These are phyloP conservation scores for Bombycilla garrulus DNA, from an alignment of 2,113 vertebrate species.

Conservation along the genomic window DNA sequence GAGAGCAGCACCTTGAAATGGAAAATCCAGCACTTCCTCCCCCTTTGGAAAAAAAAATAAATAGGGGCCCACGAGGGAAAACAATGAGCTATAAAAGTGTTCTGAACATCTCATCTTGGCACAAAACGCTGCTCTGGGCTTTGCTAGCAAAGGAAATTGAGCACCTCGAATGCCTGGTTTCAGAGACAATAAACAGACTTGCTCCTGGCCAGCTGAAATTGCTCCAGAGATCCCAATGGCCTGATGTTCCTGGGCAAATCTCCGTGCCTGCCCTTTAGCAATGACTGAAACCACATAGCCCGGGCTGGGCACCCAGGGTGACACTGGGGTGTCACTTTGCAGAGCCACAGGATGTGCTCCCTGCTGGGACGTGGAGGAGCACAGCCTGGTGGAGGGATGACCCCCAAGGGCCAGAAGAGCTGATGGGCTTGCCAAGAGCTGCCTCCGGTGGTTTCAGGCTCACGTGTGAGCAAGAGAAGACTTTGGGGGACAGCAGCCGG, in stretches of 20 bases:
- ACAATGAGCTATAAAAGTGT: not conserved
- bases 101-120: constrained; percentile 6
- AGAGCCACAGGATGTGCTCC: not conserved
- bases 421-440: not conserved
- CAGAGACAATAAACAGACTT: constrained; percentile 8
- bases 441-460: not conserved
- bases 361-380: not conserved
- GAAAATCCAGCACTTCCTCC: not conserved
- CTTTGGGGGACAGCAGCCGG: not conserved
- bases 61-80: not conserved
- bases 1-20: not conserved
- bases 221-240: not conserved
- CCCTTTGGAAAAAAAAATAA: not conserved
- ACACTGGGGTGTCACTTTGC: not conserved
- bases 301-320: not conserved
- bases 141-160: constrained; percentile 1
- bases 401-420: not conserved
- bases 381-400: rapidly evolving
- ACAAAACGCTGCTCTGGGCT: not conserved
- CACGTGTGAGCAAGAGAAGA: rapidly evolving
- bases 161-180: not conserved
- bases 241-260: not conserved
- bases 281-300: rapidly evolving
- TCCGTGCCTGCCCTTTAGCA: not conserved
- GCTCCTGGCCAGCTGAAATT: constrained; percentile 15